These are phyloP conservation scores for Taeniopygia guttata DNA, from an alignment of 2,797 vertebrate genomes.

Conservation along the genomic window DNA sequence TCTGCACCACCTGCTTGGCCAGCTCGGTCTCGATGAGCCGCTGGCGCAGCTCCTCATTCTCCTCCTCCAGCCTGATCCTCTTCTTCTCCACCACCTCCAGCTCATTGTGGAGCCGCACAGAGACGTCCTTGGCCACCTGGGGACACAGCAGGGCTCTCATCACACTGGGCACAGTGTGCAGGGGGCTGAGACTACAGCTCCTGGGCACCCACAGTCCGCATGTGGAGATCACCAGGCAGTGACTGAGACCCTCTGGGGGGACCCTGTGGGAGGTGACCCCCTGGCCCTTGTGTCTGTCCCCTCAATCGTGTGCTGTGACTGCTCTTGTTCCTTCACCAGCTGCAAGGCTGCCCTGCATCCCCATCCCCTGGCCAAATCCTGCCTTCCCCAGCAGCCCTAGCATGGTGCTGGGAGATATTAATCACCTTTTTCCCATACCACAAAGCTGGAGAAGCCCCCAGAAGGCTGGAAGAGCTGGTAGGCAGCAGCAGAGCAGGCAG, in stretches of 20 bases:
- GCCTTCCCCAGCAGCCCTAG: background rate
- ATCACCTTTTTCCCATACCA: background rate
- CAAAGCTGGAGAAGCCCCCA: background rate
- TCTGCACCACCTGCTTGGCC: conserved; percentile 94
- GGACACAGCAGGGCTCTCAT: background rate
- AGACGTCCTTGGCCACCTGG: conserved; percentile 97
- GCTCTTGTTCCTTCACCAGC: background rate
- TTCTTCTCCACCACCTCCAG: conserved; percentile 93
- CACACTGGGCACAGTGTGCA: rapidly evolving
- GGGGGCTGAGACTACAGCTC: background rate
- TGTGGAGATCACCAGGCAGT: background rate
- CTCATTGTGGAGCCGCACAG: conserved; percentile 93
- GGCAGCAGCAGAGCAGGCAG: background rate
- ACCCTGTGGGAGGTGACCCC: background rate
- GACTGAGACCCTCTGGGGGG: background rate
- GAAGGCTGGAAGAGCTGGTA: background rate
- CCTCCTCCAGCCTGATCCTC: conserved; percentile 87
- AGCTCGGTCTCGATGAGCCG: conserved; percentile 91
- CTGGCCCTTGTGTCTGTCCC: background rate
- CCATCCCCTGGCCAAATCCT: background rate
- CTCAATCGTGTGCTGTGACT: rapidly evolving
- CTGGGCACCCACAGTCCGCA: background rate
- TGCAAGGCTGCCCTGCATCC: rapidly evolving
- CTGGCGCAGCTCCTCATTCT: conserved; percentile 92
- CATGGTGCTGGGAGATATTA: background rate